These are phyloP conservation scores for Lycaon pictus DNA, from an alignment of 2,113 vertebrate genomes.

Conservation along the genomic window DNA sequence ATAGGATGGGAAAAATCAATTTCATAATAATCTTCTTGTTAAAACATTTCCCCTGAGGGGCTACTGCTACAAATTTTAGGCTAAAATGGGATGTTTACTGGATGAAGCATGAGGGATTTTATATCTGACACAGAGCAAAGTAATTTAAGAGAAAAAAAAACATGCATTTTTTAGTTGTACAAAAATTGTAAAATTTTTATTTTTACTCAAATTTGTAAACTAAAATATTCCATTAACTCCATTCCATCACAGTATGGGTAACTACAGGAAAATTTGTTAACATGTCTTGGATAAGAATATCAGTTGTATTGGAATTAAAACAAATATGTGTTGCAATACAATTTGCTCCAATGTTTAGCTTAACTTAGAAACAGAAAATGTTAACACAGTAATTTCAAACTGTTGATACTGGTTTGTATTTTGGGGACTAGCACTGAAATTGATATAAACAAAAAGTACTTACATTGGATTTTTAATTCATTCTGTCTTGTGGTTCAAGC, in stretches of 20 bases:
- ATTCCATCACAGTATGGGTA: neutral
- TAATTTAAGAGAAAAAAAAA: slow-evolving; percentile 43
- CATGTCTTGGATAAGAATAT: slow-evolving; percentile 65
- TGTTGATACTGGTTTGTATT: slow-evolving; percentile 86
- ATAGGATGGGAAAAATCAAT: slow-evolving; percentile 41
- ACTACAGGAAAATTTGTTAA: slow-evolving; percentile 70
- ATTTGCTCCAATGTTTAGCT: slow-evolving; percentile 86
- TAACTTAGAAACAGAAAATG: slow-evolving; percentile 87
- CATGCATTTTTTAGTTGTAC: slow-evolving; percentile 9
- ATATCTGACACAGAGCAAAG: slow-evolving; percentile 14
- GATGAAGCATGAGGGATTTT: slow-evolving; percentile 42
- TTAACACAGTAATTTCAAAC: slow-evolving; percentile 88
- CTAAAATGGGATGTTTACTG: slow-evolving; percentile 26
- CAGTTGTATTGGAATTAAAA: slow-evolving; percentile 79
- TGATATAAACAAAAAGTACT: slow-evolving; percentile 87
- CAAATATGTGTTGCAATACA: slow-evolving; percentile 85
- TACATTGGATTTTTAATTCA: slow-evolving; percentile 82
- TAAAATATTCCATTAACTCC: slow-evolving; percentile 52
- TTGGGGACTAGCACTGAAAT: slow-evolving; percentile 85
- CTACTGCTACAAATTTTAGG: slow-evolving; percentile 23
- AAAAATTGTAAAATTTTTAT: slow-evolving; percentile 60
- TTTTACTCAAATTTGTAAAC: slow-evolving; percentile 68
- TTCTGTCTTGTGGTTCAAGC: slow-evolving; percentile 81
- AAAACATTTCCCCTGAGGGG: slow-evolving; percentile 13
- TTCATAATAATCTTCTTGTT: slow-evolving; percentile 53